These are phyloP conservation scores for Crepidodera aurea DNA, from an alignment of 2,888 invertebrate species.

Conservation along the genomic window DNA sequence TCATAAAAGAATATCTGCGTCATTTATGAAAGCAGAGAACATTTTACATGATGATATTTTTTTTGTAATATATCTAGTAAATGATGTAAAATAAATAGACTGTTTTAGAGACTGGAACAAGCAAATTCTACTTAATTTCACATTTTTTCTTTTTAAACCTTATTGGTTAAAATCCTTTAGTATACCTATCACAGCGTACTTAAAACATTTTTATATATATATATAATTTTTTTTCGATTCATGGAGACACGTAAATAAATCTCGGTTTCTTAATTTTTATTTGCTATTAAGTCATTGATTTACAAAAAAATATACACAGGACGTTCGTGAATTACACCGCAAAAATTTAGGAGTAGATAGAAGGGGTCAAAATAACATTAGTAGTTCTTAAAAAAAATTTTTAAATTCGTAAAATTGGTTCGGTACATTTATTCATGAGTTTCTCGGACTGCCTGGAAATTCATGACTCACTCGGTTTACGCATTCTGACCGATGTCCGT, in stretches of 20 bases:
- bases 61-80: no score
- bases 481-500: no score
- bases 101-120: background rate
- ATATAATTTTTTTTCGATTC: background rate
- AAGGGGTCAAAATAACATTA: no score
- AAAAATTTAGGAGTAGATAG: no score
- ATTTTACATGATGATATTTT: no score
- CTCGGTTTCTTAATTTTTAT: background rate
- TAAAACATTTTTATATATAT: background rate
- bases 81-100: background rate
- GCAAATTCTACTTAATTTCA: background rate
- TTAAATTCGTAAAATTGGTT: no score
- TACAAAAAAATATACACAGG: no score
- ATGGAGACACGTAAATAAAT: background rate
- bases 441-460: no score
- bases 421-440: no score
- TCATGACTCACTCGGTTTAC: no score
- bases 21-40: background rate
- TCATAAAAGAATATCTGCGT: background rate
- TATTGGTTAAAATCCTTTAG: slow-evolving; percentile 22
- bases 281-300: slow-evolving; percentile 6
- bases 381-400: no score
- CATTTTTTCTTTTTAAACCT: slow-evolving; percentile 21
- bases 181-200: background rate
- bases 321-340: no score